Conservation (phyloP, 2,113 vertebrate species). For the Oreocharis arfaki region DNA sequence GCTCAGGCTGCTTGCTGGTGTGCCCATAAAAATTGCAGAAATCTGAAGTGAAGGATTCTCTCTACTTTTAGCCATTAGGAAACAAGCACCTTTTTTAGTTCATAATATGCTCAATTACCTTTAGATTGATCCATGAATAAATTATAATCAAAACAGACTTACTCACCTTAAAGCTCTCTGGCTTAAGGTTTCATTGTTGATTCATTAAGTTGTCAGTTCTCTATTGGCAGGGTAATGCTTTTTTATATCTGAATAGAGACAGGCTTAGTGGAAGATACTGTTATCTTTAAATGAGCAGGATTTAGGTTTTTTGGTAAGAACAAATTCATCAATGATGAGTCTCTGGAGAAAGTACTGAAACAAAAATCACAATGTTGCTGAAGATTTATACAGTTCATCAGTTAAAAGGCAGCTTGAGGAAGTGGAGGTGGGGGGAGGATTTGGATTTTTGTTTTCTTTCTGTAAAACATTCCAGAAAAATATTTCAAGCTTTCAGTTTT, state of each 20-base stretch:
- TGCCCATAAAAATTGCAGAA: conserved; percentile 25
- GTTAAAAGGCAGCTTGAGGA: conserved; percentile 69
- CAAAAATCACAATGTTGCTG: conserved; percentile 69
- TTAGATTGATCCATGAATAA: conserved; percentile 77
- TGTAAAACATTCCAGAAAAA: conserved; percentile 35
- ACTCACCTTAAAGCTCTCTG: conserved; percentile 75
- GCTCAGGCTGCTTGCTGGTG: background rate
- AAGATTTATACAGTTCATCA: conserved; percentile 71
- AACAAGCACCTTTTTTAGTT: conserved; percentile 61
- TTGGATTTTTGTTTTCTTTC: conserved; percentile 24
- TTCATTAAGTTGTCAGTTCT: conserved; percentile 81
- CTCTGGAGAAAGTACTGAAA: conserved; percentile 72
- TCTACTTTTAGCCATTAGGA: conserved; percentile 42
- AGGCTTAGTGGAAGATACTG: conserved; percentile 74
- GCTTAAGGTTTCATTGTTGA: conserved; percentile 80
- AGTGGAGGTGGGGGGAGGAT: background rate
- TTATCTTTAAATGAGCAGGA: conserved; percentile 77
- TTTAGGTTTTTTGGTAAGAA: conserved; percentile 77
- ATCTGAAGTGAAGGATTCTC: conserved; percentile 27
- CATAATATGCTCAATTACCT: conserved; percentile 77
- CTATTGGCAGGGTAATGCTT: conserved; percentile 72
- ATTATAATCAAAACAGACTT: conserved; percentile 75
- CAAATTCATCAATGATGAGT: conserved; percentile 78
- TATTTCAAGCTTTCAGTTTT: conserved; percentile 19
- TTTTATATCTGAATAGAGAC: conserved; percentile 73